phyloP scores from a whole-genome alignment of 2,888 invertebrate genomes.

The Stenodema calcarata region DNA sequence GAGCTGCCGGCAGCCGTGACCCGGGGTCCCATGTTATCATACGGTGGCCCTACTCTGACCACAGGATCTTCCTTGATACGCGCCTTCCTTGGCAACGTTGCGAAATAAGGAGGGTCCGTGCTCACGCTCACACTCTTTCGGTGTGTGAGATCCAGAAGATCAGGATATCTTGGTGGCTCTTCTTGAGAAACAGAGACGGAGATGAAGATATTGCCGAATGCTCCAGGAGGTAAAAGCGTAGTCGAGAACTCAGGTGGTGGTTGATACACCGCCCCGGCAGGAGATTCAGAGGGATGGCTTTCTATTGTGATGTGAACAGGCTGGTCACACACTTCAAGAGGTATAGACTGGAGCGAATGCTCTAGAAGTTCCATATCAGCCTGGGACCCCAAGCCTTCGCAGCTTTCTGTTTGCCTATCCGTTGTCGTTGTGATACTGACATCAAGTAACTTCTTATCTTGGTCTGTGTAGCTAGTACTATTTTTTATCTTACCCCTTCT shows the following conservation, averaged over 20 bases:
- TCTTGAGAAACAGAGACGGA: conserved; percentile 81
- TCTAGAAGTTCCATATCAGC: conserved; percentile 66
- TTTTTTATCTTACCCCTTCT: conserved; percentile 74
- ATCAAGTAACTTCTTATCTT: conserved; percentile 85
- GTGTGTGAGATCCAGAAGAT: conserved; percentile 74
- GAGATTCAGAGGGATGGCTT: conserved; percentile 60
- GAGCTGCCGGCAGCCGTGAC: conserved; percentile 89
- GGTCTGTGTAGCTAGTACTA: conserved; percentile 84
- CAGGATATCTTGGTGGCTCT: conserved; percentile 77
- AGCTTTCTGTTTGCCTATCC: conserved; percentile 64
- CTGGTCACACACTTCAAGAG: conserved; percentile 61
- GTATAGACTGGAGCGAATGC: conserved; percentile 58
- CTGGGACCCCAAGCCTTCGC: conserved; percentile 72
- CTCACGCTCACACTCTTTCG: conserved; percentile 63
- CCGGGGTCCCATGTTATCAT: conserved; percentile 89
- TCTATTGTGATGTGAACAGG: conserved; percentile 66
- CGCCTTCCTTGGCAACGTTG: conserved; percentile 63
- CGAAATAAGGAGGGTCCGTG: conserved; percentile 62
- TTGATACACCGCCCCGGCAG: conserved; percentile 62
- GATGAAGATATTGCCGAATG: conserved; percentile 81
- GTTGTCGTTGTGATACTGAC: conserved; percentile 75
- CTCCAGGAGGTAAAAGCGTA: conserved; percentile 63
- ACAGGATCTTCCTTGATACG: conserved; percentile 54
- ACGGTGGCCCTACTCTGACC: conserved; percentile 66
- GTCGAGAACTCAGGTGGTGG: conserved; percentile 68